Conservation (phyloP, 2,113 vertebrate species). For the Melanotaenia duboulayi region DNA sequence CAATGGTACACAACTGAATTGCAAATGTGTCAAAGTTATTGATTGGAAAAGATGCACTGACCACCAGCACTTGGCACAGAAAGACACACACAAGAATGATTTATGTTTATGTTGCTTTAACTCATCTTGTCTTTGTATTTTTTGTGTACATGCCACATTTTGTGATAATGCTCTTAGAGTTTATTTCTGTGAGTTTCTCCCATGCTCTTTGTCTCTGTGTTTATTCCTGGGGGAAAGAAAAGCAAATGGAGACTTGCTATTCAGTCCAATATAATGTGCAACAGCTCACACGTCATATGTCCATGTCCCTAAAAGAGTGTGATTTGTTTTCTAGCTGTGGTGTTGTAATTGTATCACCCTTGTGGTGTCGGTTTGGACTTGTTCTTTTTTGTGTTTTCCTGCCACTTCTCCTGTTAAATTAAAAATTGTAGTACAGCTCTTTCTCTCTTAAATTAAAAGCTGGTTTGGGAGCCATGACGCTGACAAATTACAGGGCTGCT, state of each 20-base stretch:
- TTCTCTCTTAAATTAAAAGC: slow-evolving; percentile 51
- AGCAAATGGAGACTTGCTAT: slow-evolving; percentile 19
- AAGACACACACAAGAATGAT: background rate
- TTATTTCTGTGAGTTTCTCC: background rate
- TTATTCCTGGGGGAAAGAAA: slow-evolving; percentile 1
- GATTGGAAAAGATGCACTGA: background rate
- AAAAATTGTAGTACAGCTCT: slow-evolving; percentile 46
- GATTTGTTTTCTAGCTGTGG: slow-evolving; percentile 18
- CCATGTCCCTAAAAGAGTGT: slow-evolving; percentile 9
- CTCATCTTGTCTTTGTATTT: background rate
- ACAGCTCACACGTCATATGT: background rate
- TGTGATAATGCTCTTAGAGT: background rate
- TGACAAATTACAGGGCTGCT: slow-evolving; percentile 51
- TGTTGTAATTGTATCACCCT: slow-evolving; percentile 26
- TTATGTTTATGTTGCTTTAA: background rate
- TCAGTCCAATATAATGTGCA: slow-evolving; percentile 13
- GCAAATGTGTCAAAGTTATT: background rate
- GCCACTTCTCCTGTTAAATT: slow-evolving; percentile 46
- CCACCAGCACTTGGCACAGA: background rate
- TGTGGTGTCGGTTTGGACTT: slow-evolving; percentile 22
- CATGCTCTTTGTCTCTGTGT: slow-evolving; percentile 5
- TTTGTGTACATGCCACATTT: too few relatives aligned
- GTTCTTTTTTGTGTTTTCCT: slow-evolving; percentile 44
- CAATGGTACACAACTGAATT: background rate
- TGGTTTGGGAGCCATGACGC: slow-evolving; percentile 44